Base-by-base conservation (phyloP, 2,888 invertebrate species). In the Caenorhabditis doughertyi region DNA sequence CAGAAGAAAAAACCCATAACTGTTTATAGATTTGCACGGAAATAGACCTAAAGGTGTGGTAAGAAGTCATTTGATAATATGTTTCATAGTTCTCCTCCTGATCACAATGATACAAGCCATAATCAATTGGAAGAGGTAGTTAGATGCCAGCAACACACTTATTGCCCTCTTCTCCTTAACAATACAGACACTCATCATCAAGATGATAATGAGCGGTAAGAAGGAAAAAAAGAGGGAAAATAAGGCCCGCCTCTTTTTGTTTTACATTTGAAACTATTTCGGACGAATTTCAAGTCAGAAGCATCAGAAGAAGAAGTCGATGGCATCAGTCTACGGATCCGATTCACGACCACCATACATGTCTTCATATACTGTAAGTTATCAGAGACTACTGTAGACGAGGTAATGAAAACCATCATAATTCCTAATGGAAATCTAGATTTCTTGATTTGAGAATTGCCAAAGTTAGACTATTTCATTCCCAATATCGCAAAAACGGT, bases 331-430 rank as follows among this genome's bases (percentile, higher is more conserved):
- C 21, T 74, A 62, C 64, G 81, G 71, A 21, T 49, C 62, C 4
- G 49, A 71, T 27, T 53, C 79, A 7, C 60, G 80, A 2, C 81
- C 81, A 18, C 81, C 81, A 25, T 74, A 74, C 51, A 70, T 81
- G 74, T 74, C 81, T 56, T 73, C 80, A 16, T 80, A 55, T 23
- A 64, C 70, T 39, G 81, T 81, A 11, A 81, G 81, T 80, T 49
- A 11, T 39, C 39, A 39, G n/a, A n/a, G n/a, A n/a, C n/a, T n/a
- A n/a, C n/a, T n/a, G n/a, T n/a, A n/a, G n/a, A n/a, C n/a, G n/a
- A n/a, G n/a, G n/a, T n/a, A n/a, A n/a, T n/a, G n/a, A n/a, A n/a
- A n/a, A n/a, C n/a, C n/a, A n/a, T n/a, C n/a, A n/a, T n/a, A n/a
- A n/a, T n/a, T n/a, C n/a, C n/a, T n/a, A n/a, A n/a, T n/a, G n/a